Evolutionary conservation across 1,140 invertebrate species (phyloP).

Genomic region (Atta colombica): DNA sequence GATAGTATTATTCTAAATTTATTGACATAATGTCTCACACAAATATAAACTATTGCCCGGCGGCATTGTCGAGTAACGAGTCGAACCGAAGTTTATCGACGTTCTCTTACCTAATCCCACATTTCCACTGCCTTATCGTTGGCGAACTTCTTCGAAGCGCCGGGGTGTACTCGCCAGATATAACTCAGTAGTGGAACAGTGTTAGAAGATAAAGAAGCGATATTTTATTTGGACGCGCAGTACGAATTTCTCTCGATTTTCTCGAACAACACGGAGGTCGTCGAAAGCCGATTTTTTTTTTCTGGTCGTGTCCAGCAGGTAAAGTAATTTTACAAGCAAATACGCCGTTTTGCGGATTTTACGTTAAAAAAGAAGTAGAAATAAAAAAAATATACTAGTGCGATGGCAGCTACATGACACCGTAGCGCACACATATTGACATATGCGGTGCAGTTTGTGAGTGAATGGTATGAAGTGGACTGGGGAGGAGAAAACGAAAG

Average conservation of each 20-base stretch:
- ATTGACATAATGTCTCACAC: slow-evolving; percentile 32
- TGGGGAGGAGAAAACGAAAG: background rate
- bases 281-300: slow-evolving; percentile 23
- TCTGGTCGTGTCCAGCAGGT: slow-evolving; percentile 12
- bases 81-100: slow-evolving; percentile 60
- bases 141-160: slow-evolving; percentile 48
- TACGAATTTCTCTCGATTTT: slow-evolving; percentile 58
- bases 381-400: slow-evolving; percentile 48
- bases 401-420: slow-evolving; percentile 54
- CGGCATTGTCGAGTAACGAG: slow-evolving; percentile 48
- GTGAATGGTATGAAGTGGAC: slow-evolving; percentile 47
- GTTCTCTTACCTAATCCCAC: slow-evolving; percentile 62
- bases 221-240: slow-evolving; percentile 44
- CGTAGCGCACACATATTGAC: slow-evolving; percentile 49
- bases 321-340: slow-evolving; percentile 63
- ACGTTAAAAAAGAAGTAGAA: slow-evolving; percentile 39
- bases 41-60: slow-evolving; percentile 39
- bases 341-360: slow-evolving; percentile 56
- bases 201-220: slow-evolving; percentile 51
- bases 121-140: slow-evolving; percentile 59
- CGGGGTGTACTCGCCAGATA: slow-evolving; percentile 52
- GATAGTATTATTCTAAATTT: slow-evolving; percentile 36
- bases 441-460: slow-evolving; percentile 58
- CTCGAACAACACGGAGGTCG: slow-evolving; percentile 30
- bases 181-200: slow-evolving; percentile 56